Evolutionary conservation across 1,140 invertebrate species (phyloP).

Genomic region (Caenorhabditis briggsae): DNA sequence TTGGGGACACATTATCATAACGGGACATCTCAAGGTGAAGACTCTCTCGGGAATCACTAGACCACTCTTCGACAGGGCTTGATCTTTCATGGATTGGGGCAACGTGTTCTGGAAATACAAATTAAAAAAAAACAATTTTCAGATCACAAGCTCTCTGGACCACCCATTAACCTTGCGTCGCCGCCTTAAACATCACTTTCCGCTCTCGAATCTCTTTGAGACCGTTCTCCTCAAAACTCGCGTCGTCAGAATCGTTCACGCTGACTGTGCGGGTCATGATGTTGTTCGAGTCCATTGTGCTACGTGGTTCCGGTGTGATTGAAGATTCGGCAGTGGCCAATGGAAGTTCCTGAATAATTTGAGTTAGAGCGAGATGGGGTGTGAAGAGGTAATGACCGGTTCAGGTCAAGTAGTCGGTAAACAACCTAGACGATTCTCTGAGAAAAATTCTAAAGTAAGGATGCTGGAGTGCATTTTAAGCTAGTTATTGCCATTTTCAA

Average conservation of each 20-base stretch:
- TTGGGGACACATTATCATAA: conserved; percentile 68
- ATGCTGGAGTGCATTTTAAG: too few species aligned
- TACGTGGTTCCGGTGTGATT: background rate
- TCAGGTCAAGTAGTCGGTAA: too few species aligned
- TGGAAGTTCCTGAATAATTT: background rate
- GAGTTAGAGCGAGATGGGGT: too few species aligned
- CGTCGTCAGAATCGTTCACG: conserved; percentile 26
- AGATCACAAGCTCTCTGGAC: background rate
- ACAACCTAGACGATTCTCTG: too few species aligned
- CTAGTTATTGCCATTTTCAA: too few species aligned
- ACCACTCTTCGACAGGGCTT: conserved; percentile 62
- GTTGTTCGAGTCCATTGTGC: background rate
- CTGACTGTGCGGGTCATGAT: conserved; percentile 39
- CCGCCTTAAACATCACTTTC: conserved; percentile 40
- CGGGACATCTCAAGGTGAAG: conserved; percentile 68
- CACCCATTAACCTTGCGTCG: conserved; percentile 26
- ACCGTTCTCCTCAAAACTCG: conserved; percentile 13
- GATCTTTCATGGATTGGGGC: conserved; percentile 59
- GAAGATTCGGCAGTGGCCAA: conserved; percentile 8
- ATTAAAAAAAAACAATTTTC: background rate
- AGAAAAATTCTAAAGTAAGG: too few species aligned
- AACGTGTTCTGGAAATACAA: conserved; percentile 33
- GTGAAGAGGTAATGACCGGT: too few species aligned
- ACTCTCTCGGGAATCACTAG: conserved; percentile 62
- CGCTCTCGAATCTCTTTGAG: background rate